Evolutionary conservation across 2,797 vertebrate species (phyloP), one percentile per base, ranked within the genome.

Genomic region (Pelodytes ibericus): DNA sequence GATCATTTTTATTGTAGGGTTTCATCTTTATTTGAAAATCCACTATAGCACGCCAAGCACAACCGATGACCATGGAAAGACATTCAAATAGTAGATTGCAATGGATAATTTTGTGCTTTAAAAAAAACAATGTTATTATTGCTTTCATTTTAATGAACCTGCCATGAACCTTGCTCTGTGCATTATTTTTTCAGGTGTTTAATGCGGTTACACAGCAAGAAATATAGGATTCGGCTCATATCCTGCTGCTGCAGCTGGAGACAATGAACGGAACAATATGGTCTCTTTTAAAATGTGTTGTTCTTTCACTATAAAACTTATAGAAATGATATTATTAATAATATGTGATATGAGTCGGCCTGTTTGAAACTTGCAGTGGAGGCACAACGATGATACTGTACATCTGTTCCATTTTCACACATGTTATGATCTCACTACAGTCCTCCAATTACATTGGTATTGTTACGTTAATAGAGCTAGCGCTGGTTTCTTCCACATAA

Each of bases 161-260:
- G 33, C 51, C 26, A 41, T 59, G 63, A 66, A 59, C 72, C 63
- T 47, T 67, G 53, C 65, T 74, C 44, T 33, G 27, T 73, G 60
- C 57, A 68, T 44, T 79, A 79, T 79, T 79, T 68, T 79, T 79
- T 79, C 76, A 79, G 76, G 76, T 79, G 76, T 72, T 68, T 73
- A 71, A 68, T 62, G 56, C 76, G 20, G 47, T 61, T 53, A 60
- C 70, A 79, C 76, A 79, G 76, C 63, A 61, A 79, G 76, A 36
- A 72, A 72, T 79, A 72, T 61, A 79, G 66, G 58, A 67, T 68
- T 73, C 65, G 26, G 61, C 53, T 44, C 31, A 29, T 79, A 79
- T 79, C 70, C 76, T 68, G 76, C 76, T 79, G 70, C 20, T 72
- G 57, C 76, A 79, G 76, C 76, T 79, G 76, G 56, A 66, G 72